These are phyloP conservation scores for Lepidonotus clava DNA, from an alignment of 2,888 invertebrate species.

Conservation along the genomic window DNA sequence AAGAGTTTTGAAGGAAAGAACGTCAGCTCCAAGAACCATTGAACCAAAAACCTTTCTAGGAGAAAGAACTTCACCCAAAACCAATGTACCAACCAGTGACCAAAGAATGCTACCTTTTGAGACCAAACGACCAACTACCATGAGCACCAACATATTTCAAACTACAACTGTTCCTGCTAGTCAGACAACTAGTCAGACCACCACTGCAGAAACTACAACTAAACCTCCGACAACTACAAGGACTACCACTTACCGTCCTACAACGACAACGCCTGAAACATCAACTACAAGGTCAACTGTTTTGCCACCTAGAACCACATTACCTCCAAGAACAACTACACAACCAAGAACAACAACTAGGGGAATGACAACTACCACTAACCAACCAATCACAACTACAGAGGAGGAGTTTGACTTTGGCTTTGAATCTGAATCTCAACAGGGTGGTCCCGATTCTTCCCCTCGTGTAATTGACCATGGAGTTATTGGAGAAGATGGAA, in stretches of 20 bases:
- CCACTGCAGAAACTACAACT: background rate
- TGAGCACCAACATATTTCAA: too few species aligned
- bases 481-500: too few species aligned
- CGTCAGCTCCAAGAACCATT: too few species aligned
- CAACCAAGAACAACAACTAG: background rate
- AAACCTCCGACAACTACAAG: background rate
- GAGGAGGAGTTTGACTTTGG: slow-evolving; percentile 12
- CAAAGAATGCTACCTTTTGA: too few species aligned
- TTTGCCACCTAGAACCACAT: background rate
- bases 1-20: too few species aligned
- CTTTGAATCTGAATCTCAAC: background rate
- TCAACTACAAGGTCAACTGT: background rate
- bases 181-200: background rate
- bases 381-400: background rate
- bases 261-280: background rate
- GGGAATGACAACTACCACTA: background rate
- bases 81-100: too few species aligned
- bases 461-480: background rate
- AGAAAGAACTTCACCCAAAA: too few species aligned
- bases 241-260: background rate
- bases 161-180: background rate
- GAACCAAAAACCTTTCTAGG: too few species aligned
- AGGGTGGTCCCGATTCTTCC: background rate
- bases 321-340: background rate
- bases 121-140: too few species aligned